These are phyloP conservation scores for Alosa sapidissima DNA, from an alignment of 2,797 vertebrate genomes.

Conservation along the genomic window DNA sequence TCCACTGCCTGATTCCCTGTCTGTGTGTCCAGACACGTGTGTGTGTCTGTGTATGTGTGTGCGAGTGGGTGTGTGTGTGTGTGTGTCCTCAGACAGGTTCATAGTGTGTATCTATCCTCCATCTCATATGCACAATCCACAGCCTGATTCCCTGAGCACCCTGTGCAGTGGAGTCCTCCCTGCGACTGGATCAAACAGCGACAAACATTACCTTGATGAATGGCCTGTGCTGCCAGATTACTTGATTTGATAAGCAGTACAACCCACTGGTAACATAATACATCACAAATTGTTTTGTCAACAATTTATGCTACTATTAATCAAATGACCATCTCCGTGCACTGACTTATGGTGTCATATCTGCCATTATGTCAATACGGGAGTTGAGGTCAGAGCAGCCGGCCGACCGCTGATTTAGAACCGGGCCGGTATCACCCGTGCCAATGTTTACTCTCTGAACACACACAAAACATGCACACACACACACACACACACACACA, in stretches of 20 bases:
- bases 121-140: background rate
- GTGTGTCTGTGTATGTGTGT: background rate
- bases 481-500: too few species aligned
- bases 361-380: conserved; percentile 74
- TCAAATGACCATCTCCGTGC: conserved; percentile 77
- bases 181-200: too few species aligned
- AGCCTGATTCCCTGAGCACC: background rate
- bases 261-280: conserved; percentile 81
- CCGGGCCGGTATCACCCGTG: conserved; percentile 67
- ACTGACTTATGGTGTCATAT: background rate
- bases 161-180: background rate
- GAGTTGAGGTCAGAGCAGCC: conserved; percentile 75
- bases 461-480: too few species aligned
- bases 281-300: conserved; percentile 87
- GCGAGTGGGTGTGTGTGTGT: background rate
- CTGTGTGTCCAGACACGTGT: background rate
- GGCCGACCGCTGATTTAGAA: conserved; percentile 76
- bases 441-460: conserved; percentile 69
- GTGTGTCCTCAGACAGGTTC: background rate
- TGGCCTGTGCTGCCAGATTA: conserved; percentile 77
- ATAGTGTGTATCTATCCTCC: background rate
- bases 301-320: conserved; percentile 84
- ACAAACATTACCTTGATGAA: conserved; percentile 75
- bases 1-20: background rate
- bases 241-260: conserved; percentile 84